These are phyloP conservation scores for Phaenicophaeus curvirostris DNA, from an alignment of 2,797 vertebrate genomes.

Conservation along the genomic window DNA sequence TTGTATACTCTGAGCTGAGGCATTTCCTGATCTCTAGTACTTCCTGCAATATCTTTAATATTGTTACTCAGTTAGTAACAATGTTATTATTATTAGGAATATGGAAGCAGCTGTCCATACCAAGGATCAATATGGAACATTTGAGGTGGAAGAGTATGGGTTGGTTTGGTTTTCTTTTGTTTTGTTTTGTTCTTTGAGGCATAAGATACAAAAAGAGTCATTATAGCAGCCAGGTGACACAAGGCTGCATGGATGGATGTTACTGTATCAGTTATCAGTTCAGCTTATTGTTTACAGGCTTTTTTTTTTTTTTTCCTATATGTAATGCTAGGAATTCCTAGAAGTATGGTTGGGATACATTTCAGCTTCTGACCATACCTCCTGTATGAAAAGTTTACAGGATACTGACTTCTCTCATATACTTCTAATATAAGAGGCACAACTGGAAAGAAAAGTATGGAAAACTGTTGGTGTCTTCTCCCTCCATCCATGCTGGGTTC, in stretches of 20 bases:
- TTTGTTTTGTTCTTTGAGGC: not conserved
- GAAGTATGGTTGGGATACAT: rapidly evolving
- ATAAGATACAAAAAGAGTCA: not conserved
- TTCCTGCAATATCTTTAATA: not conserved
- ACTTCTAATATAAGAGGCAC: not conserved
- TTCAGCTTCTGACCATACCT: not conserved
- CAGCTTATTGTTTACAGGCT: not conserved
- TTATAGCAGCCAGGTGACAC: not conserved
- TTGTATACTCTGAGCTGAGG: not conserved
- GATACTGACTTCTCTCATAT: not conserved
- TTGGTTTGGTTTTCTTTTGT: too few relatives aligned
- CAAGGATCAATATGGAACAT: not conserved
- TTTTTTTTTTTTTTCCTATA: not conserved
- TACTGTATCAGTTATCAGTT: not conserved
- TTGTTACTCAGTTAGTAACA: not conserved
- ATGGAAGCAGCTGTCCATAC: not conserved
- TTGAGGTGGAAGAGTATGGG: not conserved
- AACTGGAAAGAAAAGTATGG: not conserved
- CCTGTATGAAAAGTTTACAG: not conserved
- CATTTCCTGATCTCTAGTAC: not conserved
- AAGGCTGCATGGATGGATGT: not conserved
- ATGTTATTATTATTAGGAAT: not conserved
- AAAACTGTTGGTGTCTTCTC: not conserved
- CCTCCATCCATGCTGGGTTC: not conserved
- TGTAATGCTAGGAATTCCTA: not conserved